Evolutionary conservation across 2,113 vertebrate species (phyloP).

Genomic region (Chaenocephalus aceratus): DNA sequence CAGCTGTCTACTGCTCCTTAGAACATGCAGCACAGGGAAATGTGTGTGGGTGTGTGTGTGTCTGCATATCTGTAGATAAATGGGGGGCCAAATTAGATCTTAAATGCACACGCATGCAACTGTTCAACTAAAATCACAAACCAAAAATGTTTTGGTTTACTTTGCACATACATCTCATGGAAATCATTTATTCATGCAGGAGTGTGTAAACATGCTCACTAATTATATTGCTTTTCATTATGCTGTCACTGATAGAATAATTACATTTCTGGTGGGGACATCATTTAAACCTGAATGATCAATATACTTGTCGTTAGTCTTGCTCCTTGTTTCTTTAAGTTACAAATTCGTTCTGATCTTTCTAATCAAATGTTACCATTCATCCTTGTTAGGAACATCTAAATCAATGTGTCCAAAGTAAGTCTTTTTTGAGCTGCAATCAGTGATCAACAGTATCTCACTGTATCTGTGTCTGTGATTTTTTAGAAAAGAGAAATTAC

Average conservation of each 20-base stretch:
- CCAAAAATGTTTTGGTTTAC: neutral
- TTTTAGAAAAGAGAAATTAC: neutral
- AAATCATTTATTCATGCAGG: neutral
- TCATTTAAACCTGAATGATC: neutral
- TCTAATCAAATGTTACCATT: neutral
- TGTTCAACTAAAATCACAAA: neutral
- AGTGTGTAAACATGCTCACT: constrained; percentile 5
- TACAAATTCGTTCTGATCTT: neutral
- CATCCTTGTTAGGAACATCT: neutral
- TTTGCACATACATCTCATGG: neutral
- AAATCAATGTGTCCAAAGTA: neutral
- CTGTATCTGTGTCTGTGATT: neutral
- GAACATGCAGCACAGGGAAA: constrained; percentile 22
- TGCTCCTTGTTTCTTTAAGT: neutral
- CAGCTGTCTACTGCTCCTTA: constrained; percentile 67
- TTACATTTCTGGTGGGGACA: constrained; percentile 13
- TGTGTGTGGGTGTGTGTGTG: constrained; percentile 12
- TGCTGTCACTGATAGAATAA: constrained; percentile 43
- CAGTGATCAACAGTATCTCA: neutral
- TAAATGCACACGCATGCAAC: constrained; percentile 5
- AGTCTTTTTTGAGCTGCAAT: constrained; percentile 2
- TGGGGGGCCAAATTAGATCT: neutral
- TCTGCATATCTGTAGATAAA: constrained; percentile 6
- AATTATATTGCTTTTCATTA: constrained; percentile 34
- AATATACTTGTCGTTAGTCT: neutral